phyloP scores from a whole-genome alignment of 2,797 vertebrate genomes.

The Thamnophis elegans region DNA sequence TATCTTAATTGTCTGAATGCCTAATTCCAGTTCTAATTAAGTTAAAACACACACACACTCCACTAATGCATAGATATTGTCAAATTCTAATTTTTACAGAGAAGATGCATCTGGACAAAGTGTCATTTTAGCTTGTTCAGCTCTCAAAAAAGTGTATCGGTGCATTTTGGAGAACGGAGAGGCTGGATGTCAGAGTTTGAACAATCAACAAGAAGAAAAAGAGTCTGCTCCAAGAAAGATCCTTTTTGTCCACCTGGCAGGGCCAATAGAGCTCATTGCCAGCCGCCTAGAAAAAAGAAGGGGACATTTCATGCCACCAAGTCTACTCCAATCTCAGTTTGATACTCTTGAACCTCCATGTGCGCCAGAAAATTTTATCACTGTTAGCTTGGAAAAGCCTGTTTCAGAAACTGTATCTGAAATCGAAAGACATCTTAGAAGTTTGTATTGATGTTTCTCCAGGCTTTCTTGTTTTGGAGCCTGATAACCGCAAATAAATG shows the following conservation, averaged over 20 bases:
- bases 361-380: conserved; percentile 78
- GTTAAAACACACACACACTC: too few relatives aligned
- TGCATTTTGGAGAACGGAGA: conserved; percentile 74
- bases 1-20: background rate
- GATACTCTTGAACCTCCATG: conserved; percentile 80
- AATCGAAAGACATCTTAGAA: conserved; percentile 59
- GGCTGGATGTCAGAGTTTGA: conserved; percentile 23
- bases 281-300: conserved; percentile 74
- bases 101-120: conserved; percentile 66
- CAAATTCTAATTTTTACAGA: conserved; percentile 55
- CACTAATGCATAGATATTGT: background rate
- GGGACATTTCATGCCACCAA: conserved; percentile 85
- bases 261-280: conserved; percentile 77
- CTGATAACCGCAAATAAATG: background rate
- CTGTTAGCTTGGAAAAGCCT: conserved; percentile 74
- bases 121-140: conserved; percentile 85
- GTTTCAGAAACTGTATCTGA: conserved; percentile 72
- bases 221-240: conserved; percentile 57
- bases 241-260: conserved; percentile 81
- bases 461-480: background rate
- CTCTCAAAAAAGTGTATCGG: conserved; percentile 85
- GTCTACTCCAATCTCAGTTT: conserved; percentile 85
- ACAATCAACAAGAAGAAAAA: conserved; percentile 11
- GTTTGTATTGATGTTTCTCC: background rate
- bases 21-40: background rate